Base-by-base conservation (phyloP, 1,140 invertebrate species). In the Drosophila pectinifera region DNA sequence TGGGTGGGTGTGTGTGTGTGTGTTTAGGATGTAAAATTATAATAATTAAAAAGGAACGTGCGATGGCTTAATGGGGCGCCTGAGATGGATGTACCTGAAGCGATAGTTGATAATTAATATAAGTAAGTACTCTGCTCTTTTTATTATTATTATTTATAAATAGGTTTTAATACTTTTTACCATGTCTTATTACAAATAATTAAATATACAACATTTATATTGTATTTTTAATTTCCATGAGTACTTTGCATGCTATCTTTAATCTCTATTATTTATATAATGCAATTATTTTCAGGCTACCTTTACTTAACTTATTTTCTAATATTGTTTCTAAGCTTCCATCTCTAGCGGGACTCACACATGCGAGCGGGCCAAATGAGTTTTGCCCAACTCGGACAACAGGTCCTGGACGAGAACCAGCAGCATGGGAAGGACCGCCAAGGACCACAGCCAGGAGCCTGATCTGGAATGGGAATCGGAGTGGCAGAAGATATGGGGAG, bases 21-120 rank as follows among this genome's bases (percentile, higher is more conserved):
- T 59, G 68, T 43, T 74, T 58, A 67, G 73, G 74, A 64, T 89
- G 79, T 77, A 73, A 76, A 83, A 83, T 83, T 80, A 83, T 83
- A 77, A 89, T 89, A 89, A 88, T 88, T 88, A 88, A 77, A 77
- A 77, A 69, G 38, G 45, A 75, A 67, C 46, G 67, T 48, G 63
- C 31, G 11, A 46, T 65, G 54, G 10, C 22, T 57, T 39, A 31
- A 58, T 57, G 24, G 48, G 14, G 26, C 43, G n/a, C 22, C 48
- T 38, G 34, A 18, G 56, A 49, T 62, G 48, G 22, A 18, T 38
- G n/a, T 5, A 26, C 13, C 3, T 18, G 0, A 28, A 3, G 58
- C 63, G 58, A 63, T 64, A 64, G 42, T 64, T 18, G 18, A 4
- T 4, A 6, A 20, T 34, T 51, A 1, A 14, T 34, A 20, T 8